Conservation (phyloP, 2,113 vertebrate species). For the Myrmophylax atrothorax region DNA sequence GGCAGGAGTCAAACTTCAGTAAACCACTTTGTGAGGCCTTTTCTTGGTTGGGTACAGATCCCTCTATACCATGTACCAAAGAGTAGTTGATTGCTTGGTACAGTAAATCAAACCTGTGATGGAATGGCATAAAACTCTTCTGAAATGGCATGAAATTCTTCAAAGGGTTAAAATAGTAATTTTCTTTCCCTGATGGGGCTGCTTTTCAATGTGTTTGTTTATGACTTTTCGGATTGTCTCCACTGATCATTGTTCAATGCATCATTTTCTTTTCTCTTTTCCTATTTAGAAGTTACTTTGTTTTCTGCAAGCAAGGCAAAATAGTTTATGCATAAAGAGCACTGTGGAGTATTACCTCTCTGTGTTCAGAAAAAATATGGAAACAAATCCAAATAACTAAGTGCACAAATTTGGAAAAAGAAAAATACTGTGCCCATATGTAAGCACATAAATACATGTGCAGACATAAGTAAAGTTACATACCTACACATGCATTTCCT, state of each 20-base stretch:
- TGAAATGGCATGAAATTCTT: background rate
- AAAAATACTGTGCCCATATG: background rate
- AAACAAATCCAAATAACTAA: background rate
- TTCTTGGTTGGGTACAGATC: background rate
- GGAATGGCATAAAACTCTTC: background rate
- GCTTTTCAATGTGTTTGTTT: background rate
- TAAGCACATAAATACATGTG: background rate
- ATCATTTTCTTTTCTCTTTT: background rate
- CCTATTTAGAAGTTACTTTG: background rate
- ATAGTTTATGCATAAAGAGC: background rate
- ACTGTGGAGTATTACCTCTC: background rate
- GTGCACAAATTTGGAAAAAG: background rate
- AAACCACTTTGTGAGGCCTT: background rate
- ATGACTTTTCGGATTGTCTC: background rate
- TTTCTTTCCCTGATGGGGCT: background rate
- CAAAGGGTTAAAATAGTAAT: background rate
- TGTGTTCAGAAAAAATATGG: background rate
- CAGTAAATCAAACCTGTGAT: background rate
- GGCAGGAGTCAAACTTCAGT: background rate
- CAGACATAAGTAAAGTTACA: background rate
- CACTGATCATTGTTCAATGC: background rate
- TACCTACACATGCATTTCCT: background rate
- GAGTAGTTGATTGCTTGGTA: background rate
- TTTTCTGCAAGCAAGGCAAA: background rate
- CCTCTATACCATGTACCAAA: background rate